Percentiles rank a stretch among this genome's conserved stretches.
Conservation (phyloP, 2,797 vertebrate species). For the Acipenser ruthenus region DNA sequence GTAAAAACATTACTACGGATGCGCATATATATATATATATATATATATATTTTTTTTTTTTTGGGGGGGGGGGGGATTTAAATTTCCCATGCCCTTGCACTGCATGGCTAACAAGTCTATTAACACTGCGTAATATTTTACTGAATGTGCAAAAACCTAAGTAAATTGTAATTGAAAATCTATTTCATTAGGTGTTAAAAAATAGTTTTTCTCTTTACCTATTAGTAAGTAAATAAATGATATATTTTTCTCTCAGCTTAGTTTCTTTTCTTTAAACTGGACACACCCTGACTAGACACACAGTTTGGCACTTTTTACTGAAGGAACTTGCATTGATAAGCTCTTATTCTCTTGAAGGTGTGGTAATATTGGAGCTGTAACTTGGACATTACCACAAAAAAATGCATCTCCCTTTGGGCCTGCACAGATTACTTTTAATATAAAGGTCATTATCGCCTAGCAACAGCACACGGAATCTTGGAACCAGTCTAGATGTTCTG, state of each 20-base stretch:
- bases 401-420: too few relatives aligned
- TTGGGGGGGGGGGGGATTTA: too few relatives aligned
- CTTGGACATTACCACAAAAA: too few relatives aligned
- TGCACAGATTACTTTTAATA: too few relatives aligned
- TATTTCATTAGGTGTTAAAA: slow-evolving; percentile 48
- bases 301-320: slow-evolving; percentile 70
- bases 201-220: slow-evolving; percentile 62
- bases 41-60: too few relatives aligned
- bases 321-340: slow-evolving; percentile 66
- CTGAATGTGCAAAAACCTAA: slow-evolving; percentile 25
- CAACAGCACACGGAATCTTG: too few relatives aligned
- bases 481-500: too few relatives aligned
- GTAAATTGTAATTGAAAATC: slow-evolving; percentile 24
- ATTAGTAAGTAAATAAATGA: slow-evolving; percentile 20
- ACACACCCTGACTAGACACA: background rate
- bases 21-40: too few relatives aligned
- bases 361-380: too few relatives aligned
- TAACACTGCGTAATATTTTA: slow-evolving; percentile 15
- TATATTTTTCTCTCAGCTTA: slow-evolving; percentile 36
- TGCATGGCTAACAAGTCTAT: slow-evolving; percentile 16
- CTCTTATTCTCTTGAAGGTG: slow-evolving; percentile 21
- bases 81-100: slow-evolving; percentile 14
- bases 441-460: too few relatives aligned
- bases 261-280: background rate
- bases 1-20: background rate